phyloP scores from a whole-genome alignment of 2,888 invertebrate species.

The Tortricodes alternella region DNA sequence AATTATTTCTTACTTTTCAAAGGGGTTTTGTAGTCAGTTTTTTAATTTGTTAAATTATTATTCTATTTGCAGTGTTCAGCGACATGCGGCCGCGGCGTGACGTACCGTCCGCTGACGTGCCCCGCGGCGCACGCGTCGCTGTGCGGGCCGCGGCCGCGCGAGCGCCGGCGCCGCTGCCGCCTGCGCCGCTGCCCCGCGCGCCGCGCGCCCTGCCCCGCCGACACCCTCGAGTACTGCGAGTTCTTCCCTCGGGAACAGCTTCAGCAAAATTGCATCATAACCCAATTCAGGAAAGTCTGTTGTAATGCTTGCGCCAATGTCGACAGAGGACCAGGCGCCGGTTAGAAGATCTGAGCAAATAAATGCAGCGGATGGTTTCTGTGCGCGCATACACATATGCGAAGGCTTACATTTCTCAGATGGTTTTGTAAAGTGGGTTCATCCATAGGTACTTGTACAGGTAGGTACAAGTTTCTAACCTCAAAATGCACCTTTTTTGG shows the following conservation, averaged over 20 bases:
- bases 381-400: background rate
- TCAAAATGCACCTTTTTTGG: too few species aligned
- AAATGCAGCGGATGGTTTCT: too few species aligned
- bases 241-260: constrained; percentile 64
- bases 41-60: too few species aligned
- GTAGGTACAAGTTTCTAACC: too few species aligned
- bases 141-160: constrained; percentile 80
- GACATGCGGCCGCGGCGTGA: constrained; percentile 83
- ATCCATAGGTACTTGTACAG: too few species aligned
- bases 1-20: too few species aligned
- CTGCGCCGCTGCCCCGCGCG: constrained; percentile 57
- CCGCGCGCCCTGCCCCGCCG: constrained; percentile 51
- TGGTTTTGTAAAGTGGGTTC: too few species aligned
- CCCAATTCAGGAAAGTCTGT: constrained; percentile 82
- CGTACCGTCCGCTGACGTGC: constrained; percentile 79
- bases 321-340: constrained; percentile 4
- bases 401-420: too few species aligned
- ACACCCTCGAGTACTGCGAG: constrained; percentile 77
- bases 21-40: too few species aligned
- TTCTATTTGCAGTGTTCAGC: constrained; percentile 85
- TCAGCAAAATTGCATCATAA: constrained; percentile 80
- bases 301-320: constrained; percentile 78
- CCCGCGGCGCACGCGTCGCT: constrained; percentile 72
- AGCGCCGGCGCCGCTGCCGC: constrained; percentile 78
- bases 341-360: constrained; percentile 1